A percentile compares a stretch with the other conserved stretches of the same genome.
Conservation (phyloP, 2,113 vertebrate species). For the Notarius lentiginosus region DNA sequence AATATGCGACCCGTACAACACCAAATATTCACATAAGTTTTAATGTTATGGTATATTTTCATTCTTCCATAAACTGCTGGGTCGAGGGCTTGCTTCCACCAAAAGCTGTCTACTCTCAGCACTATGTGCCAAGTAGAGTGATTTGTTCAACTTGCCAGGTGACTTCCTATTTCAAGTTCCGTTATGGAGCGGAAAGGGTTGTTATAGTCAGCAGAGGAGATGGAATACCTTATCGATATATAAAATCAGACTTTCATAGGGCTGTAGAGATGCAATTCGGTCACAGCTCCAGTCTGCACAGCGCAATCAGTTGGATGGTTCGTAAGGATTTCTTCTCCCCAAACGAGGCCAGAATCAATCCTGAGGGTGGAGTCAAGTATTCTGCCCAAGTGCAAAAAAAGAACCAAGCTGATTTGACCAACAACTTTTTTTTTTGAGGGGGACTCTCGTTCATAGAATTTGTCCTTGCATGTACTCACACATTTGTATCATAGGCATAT, state of each 20-base stretch:
- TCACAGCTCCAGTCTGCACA: background rate
- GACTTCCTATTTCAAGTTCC: background rate
- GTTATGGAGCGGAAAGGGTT: background rate
- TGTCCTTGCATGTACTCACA: background rate
- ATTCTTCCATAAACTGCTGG: background rate
- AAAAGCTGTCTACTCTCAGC: background rate
- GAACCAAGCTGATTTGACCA: background rate
- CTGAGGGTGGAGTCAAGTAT: background rate
- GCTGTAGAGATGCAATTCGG: background rate
- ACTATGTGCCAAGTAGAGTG: background rate
- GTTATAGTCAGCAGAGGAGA: background rate
- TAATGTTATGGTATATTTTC: background rate
- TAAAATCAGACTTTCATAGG: slow-evolving; percentile 7
- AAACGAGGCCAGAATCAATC: background rate
- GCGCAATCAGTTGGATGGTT: background rate
- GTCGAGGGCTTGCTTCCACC: background rate
- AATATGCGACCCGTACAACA: background rate
- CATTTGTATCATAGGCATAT: background rate
- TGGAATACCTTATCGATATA: slow-evolving; percentile 15
- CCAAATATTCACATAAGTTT: background rate
- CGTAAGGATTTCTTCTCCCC: background rate
- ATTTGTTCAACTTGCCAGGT: background rate
- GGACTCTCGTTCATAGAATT: no score
- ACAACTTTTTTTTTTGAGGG: background rate
- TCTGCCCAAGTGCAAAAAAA: background rate